Evolutionary conservation across 2,797 vertebrate genomes (phyloP).

Genomic region (Spinus pinus): DNA sequence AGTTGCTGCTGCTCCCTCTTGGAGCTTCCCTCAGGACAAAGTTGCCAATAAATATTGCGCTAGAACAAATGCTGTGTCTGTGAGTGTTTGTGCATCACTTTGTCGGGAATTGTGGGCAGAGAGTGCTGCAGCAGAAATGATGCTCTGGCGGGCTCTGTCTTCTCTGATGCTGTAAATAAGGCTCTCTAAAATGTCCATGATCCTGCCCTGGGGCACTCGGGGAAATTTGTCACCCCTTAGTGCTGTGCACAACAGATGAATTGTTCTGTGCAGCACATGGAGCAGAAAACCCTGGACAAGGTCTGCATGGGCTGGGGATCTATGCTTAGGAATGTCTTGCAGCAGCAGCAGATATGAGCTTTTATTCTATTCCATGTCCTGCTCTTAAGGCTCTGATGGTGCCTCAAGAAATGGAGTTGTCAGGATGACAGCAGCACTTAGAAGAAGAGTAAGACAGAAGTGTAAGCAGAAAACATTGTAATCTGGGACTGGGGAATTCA

Average conservation of each 20-base stretch:
- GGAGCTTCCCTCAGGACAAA: not conserved
- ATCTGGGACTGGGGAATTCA: not conserved
- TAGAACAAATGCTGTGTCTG: not conserved
- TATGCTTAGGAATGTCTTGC: not conserved
- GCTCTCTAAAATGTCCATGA: not conserved
- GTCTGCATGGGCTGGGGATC: fast-evolving
- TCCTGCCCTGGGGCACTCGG: not conserved
- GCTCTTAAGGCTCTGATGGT: not conserved
- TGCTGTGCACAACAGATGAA: not conserved
- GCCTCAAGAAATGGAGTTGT: not conserved
- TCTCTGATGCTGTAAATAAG: not conserved
- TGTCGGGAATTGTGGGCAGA: not conserved
- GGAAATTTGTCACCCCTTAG: not conserved
- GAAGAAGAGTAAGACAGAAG: not conserved
- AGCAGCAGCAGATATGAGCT: not conserved
- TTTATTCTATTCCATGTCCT: not conserved
- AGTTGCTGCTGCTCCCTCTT: not conserved
- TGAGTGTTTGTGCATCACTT: not conserved
- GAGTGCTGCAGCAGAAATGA: not conserved
- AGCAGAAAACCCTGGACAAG: not conserved
- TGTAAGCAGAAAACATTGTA: not conserved
- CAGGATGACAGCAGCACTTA: not conserved
- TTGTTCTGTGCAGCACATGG: not conserved
- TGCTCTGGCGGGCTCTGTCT: not conserved
- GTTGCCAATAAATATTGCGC: not conserved